Evolutionary conservation across 2,113 vertebrate genomes (phyloP), one percentile per base, ranked within the genome.

Genomic region (Pseudopodoces humilis): DNA sequence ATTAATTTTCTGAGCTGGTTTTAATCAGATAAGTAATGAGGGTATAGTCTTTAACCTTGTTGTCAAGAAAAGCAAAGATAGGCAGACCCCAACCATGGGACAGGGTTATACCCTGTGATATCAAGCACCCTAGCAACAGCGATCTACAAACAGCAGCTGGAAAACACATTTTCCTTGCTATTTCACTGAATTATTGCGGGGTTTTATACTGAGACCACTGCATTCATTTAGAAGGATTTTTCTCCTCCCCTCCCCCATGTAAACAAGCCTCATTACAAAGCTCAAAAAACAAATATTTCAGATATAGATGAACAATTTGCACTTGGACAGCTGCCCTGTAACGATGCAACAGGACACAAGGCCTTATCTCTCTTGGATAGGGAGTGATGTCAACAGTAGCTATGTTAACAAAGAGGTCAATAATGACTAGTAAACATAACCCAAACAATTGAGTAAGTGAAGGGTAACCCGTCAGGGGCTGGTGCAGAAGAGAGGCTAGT

Each of bases 401-500:
- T 94, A 85, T 86, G 89, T 83, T 95, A 97, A 96, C 96, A 95
- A 96, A 97, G 94, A 95, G 92, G 91, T 96, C 94, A 97, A 76
- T 85, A 87, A 94, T 89, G 94, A 69, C 85, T 55, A 81, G 89
- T 85, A 96, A 96, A 97, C 96, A 96, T 64, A 65, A 93, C 63
- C 55, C 67, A 71, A 95, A 97, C 94, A 96, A 95, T 90, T 90
- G 86, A 88, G 84, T 82, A 81, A 92, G 68, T 83, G 68, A 96
- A 87, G 86, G 80, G 65, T 83, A 89, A 94, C 71, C 43, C 56
- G 52, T 59, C 31, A 63, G 75, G 21, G 39, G 15, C 22, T 68
- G 59, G 18, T 65, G 58, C 63, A 83, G 37, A 86, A 63, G 55
- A 91, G 56, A 92, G 20, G 27, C 71, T 53, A n/a, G 35, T n/a